Percentiles rank a stretch among this genome's conserved stretches.
phyloP scores from a whole-genome alignment of 2,888 invertebrate species.

The Macrosiphum euphorbiae region DNA sequence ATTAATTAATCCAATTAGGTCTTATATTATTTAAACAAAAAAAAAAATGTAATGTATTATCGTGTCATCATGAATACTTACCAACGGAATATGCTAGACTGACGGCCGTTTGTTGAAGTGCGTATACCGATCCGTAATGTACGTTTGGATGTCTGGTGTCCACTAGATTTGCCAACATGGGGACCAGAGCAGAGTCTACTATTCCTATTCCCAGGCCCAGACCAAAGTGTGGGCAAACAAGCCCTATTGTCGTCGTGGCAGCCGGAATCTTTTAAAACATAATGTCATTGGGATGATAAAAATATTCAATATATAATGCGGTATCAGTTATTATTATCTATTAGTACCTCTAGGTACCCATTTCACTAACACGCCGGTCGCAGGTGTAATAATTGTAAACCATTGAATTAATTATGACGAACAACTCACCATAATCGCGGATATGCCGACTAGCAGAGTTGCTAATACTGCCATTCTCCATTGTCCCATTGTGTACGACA shows the following conservation, averaged over 20 bases:
- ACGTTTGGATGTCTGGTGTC: constrained; percentile 74
- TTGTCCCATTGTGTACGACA: constrained; percentile 78
- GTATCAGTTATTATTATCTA: not conserved
- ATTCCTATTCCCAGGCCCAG: constrained; percentile 86
- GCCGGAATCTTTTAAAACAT: constrained; percentile 74
- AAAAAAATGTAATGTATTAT: not conserved
- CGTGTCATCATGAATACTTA: constrained; percentile 69
- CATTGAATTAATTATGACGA: not conserved
- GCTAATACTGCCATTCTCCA: constrained; percentile 77
- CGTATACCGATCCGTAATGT: constrained; percentile 85
- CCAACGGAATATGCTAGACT: constrained; percentile 85
- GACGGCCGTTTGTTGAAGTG: constrained; percentile 85
- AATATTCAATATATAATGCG: not conserved
- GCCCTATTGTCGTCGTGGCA: constrained; percentile 75
- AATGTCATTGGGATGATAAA: not conserved
- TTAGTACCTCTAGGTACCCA: not conserved
- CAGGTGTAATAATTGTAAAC: not conserved
- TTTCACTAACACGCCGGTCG: not conserved
- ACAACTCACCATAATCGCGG: constrained; percentile 75
- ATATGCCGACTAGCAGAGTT: constrained; percentile 77
- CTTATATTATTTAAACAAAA: not conserved
- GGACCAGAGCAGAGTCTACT: constrained; percentile 85
- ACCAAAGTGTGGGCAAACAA: constrained; percentile 83
- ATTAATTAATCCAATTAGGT: not conserved
- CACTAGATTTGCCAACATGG: constrained; percentile 81